Evolutionary conservation across 2,888 invertebrate species (phyloP), one percentile per base, ranked within the genome.

Genomic region (Trissonchulus latispiculum): DNA sequence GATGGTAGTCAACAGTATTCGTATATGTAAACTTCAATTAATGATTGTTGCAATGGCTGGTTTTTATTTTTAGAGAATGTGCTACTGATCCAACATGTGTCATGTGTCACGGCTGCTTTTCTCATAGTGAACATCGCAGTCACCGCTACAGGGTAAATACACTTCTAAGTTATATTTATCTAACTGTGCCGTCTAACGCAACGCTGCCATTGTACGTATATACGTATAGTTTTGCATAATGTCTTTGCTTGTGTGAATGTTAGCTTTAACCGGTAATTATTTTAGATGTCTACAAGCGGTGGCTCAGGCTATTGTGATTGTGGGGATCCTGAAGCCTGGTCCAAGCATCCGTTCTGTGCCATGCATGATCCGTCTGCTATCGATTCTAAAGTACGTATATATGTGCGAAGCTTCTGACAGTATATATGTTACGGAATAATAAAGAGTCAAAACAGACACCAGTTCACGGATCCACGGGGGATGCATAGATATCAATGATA

Each of bases 11-110:
- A n/a, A n/a, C n/a, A n/a, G n/a, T n/a, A n/a, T n/a, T n/a, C n/a
- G n/a, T n/a, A n/a, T n/a, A n/a, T n/a, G n/a, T n/a, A n/a, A n/a
- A n/a, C n/a, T n/a, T n/a, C n/a, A n/a, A n/a, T n/a, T n/a, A n/a
- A n/a, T n/a, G n/a, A n/a, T n/a, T n/a, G n/a, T n/a, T n/a, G n/a
- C n/a, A n/a, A n/a, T n/a, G n/a, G n/a, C n/a, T n/a, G n/a, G n/a
- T n/a, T n/a, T n/a, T n/a, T n/a, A n/a, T 68, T 80, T 81, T n/a
- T 78, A 85, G 96, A 73, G 96, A 97, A 83, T 99, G 99, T 84
- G 95, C 91, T 0, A 91, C 93, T 88, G 99, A 99, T 86, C 90
- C 91, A 76, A 99, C 99, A 0, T 99, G 99, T 86, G 99, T 99
- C 29, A 87, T 99, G 32, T 99, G 99, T 85, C 93, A 95, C 71